Percentiles rank a stretch among this genome's conserved stretches.
Evolutionary conservation across 2,888 invertebrate species (phyloP).

Genomic region (Camptogramma bilineatum): DNA sequence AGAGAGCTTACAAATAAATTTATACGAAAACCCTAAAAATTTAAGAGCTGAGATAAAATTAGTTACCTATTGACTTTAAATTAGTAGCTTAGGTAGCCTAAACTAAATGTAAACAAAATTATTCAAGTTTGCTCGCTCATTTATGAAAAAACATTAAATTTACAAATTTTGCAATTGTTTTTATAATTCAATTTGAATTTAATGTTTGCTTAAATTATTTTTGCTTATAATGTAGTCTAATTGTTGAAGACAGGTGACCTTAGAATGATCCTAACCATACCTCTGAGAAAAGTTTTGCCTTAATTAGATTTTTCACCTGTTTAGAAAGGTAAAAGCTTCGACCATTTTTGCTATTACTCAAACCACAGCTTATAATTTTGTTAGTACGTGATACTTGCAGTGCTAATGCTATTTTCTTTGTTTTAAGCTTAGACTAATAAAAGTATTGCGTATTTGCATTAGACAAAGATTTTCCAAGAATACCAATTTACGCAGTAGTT

Average conservation of each 20-base stretch:
- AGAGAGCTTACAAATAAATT: neutral
- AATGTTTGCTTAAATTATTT: constrained; percentile 12
- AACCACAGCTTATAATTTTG: constrained; percentile 6
- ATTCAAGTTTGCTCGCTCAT: constrained; percentile 16
- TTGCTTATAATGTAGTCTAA: constrained; percentile 16
- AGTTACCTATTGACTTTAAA: constrained; percentile 20
- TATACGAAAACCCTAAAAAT: neutral
- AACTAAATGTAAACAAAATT: constrained; percentile 24
- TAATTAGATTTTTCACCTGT: constrained; percentile 32
- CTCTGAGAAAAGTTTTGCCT: constrained; percentile 11
- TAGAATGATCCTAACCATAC: constrained; percentile 3
- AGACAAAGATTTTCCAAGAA: constrained; percentile 30
- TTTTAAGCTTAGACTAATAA: constrained; percentile 15
- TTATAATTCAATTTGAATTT: constrained; percentile 18
- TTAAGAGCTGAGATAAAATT: constrained; percentile 12
- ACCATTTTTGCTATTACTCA: constrained; percentile 9
- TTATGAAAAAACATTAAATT: constrained; percentile 28
- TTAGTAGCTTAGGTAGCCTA: constrained; percentile 7
- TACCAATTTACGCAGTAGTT: constrained; percentile 18
- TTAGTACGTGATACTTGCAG: constrained; percentile 12
- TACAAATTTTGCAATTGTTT: constrained; percentile 20
- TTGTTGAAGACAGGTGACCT: constrained; percentile 18
- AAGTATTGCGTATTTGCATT: constrained; percentile 15
- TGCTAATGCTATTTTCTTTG: constrained; percentile 22
- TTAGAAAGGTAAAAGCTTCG: constrained; percentile 16